Evolutionary conservation across 2,113 vertebrate species (phyloP), one percentile per base, ranked within the genome.

Genomic region (Hippocampus guttulatus): DNA sequence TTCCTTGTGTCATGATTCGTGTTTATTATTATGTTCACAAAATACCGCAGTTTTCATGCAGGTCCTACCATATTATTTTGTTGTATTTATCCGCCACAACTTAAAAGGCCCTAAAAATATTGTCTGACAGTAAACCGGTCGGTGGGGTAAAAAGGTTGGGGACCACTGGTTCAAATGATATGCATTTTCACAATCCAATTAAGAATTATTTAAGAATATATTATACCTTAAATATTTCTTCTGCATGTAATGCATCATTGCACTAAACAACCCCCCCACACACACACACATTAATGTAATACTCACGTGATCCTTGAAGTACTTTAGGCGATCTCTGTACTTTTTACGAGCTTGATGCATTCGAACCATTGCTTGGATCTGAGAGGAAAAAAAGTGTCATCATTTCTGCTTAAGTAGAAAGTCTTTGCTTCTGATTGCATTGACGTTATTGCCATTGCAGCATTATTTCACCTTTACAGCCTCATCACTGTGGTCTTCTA

Each of bases 311-410:
- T 98, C 95, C 74, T 88, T 83, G 92, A 98, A 99, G 85, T 96
- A 98, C 83, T 96, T 93, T 0, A 97, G 88, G 6, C 97, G 95
- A 76, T 95, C 94, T 87, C 81, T 93, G 65, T 98, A 98, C 67
- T 94, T 95, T 83, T 94, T 98, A 75, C 95, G 93, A 71, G 95
- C 94, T 80, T 97, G 96, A 74, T 96, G 92, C 97, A 99, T 98
- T 80, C 96, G 94, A 38, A 95, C 93, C 92, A 96, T 87, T 1
- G 97, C 92, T 1, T 99, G 97, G 81, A 99, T 95, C 97, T 99
- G 83, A 82, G 51, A 6, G 5, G 33, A 25, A 20, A 33, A 10
- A 49, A 51, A n/a, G 49, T 67, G 2, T 47, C 63, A 63, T 15
- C 3, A 0, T 18, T 66, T 18, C 16, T 74, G n/a, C 69, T 9